phyloP scores from a whole-genome alignment of 2,113 vertebrate genomes.

The Menura novaehollandiae region DNA sequence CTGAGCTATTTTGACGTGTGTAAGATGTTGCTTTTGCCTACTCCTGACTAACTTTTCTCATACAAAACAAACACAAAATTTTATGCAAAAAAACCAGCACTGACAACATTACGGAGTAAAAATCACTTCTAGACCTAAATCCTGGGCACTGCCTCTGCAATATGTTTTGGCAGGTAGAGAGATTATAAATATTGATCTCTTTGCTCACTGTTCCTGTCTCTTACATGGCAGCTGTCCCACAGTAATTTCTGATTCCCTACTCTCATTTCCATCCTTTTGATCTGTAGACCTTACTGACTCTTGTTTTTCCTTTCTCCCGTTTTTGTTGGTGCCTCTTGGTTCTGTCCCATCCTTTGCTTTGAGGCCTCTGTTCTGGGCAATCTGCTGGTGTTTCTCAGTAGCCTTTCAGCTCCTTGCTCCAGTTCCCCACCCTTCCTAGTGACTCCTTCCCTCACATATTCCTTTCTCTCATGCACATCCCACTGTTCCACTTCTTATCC shows the following conservation, averaged over 20 bases:
- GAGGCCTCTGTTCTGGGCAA: not conserved
- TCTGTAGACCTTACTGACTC: not conserved
- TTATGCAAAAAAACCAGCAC: not conserved
- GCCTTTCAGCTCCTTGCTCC: not conserved
- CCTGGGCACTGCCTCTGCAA: not conserved
- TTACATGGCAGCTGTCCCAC: not conserved
- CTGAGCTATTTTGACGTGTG: not conserved
- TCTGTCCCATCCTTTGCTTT: not conserved
- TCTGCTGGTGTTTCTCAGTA: not conserved
- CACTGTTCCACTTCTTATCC: not conserved
- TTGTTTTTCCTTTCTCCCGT: not conserved
- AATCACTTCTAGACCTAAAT: not conserved
- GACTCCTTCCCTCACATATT: not conserved
- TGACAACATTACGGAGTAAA: not conserved
- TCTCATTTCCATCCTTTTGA: not conserved
- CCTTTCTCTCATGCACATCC: not conserved
- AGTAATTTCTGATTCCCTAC: not conserved
- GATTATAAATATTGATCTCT: not conserved
- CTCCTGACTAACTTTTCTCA: not conserved
- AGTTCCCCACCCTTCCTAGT: not conserved
- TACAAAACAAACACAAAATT: not conserved
- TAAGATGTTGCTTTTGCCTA: not conserved
- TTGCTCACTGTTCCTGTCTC: not conserved
- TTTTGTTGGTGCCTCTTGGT: not conserved
- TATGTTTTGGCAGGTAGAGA: not conserved